Evolutionary conservation across 2,797 vertebrate species (phyloP), one percentile per base, ranked within the genome.

Genomic region (Corythornis leucogaster): DNA sequence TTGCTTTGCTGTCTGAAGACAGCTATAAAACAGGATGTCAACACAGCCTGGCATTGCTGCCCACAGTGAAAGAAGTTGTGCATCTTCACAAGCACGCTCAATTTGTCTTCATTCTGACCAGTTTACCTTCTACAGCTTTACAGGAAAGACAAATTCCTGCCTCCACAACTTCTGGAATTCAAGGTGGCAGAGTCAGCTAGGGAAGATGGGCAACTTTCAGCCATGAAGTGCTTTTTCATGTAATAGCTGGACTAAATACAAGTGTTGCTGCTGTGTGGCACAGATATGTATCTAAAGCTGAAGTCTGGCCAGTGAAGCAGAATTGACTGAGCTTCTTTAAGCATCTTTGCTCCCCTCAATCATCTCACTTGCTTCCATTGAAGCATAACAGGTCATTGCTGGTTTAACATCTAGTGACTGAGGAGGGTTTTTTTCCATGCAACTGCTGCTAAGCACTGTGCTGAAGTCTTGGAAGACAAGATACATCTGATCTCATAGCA

Each of bases 1-100:
- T 75, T 91, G 50, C 78, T 80, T 57, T 61, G 75, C 80, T 81
- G 35, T 46, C 50, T 84, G 85, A 88, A 67, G 3, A 2, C 46
- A 85, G 61, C 71, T 88, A 62, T 18, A 93, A 94, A 74, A 54
- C 78, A 80, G 80, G 75, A 80, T 30, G 61, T 74, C 30, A 40
- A 68, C 88, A 90, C 4, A 80, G 75, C 61, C 85, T 66, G 78
- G 92, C 33, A 51, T 1, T 68, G 75, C 48, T 88, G 61, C 38
- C 43, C 66, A 46, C 35, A 66, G 63, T 25, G 64, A 77, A 90
- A 74, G 11, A 42, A 33, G 31, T n/a, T 57, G 28, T 45, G 59
- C 20, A 6, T 50, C 45, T 76, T 81, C 63, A 59, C 40, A 26
- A 63, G 53, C 83, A 73, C 5, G 48, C 67, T 91, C 33, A 16